Percentiles rank a stretch among this genome's conserved stretches.
These are phyloP conservation scores for Microhierax caerulescens DNA, from an alignment of 2,797 vertebrate species.

Conservation along the genomic window DNA sequence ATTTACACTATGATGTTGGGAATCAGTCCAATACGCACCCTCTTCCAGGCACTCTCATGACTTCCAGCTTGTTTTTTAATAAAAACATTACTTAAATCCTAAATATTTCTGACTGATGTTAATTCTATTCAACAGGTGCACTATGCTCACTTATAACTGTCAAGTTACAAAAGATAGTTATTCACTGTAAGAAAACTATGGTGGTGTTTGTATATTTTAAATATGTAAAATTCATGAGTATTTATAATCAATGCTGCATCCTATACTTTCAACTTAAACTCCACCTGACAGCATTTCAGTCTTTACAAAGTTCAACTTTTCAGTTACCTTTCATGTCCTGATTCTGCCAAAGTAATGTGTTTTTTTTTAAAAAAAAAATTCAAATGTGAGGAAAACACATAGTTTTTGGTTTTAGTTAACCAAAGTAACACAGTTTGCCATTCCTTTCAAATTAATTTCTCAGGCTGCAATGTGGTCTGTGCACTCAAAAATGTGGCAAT, in stretches of 20 bases:
- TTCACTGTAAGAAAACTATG: not conserved
- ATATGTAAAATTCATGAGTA: not conserved
- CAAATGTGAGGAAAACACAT: not conserved
- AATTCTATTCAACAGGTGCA: not conserved
- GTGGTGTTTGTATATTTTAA: not conserved
- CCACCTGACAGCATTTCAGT: not conserved
- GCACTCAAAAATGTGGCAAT: slow-evolving; percentile 7
- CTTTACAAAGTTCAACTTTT: not conserved
- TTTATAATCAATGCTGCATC: not conserved
- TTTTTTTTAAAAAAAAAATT: not conserved
- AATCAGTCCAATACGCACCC: not conserved
- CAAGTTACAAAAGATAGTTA: not conserved
- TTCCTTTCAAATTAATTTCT: not conserved
- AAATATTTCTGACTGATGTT: not conserved
- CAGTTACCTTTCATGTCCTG: not conserved
- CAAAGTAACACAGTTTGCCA: not conserved
- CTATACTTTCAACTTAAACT: not conserved
- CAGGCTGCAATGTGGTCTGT: not conserved
- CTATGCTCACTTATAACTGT: not conserved
- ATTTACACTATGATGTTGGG: not conserved
- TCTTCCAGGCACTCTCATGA: not conserved
- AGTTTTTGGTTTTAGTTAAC: not conserved
- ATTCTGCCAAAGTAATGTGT: not conserved
- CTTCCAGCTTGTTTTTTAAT: not conserved
- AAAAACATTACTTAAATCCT: not conserved